These are phyloP conservation scores for Polyergus mexicanus DNA, from an alignment of 1,140 invertebrate genomes.

Conservation along the genomic window DNA sequence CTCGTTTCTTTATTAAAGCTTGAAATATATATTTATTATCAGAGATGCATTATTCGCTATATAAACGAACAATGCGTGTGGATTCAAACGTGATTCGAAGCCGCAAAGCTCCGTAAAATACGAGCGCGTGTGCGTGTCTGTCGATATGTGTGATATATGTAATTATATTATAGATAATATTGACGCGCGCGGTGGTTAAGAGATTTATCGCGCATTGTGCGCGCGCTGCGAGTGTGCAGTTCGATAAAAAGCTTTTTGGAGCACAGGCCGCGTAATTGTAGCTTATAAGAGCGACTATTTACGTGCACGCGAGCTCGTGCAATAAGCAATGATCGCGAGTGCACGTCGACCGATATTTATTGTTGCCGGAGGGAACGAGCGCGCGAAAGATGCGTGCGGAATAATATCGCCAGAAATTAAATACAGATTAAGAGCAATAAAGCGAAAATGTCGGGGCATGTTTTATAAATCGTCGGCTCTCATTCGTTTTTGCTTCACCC, in stretches of 20 bases:
- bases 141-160: constrained; percentile 46
- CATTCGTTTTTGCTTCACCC: constrained; percentile 9
- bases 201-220: constrained; percentile 60
- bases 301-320: constrained; percentile 50
- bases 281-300: constrained; percentile 63
- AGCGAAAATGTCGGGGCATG: constrained; percentile 38
- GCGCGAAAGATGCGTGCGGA: constrained; percentile 51
- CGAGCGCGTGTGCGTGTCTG: background rate
- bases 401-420: constrained; percentile 56
- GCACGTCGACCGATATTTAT: constrained; percentile 62
- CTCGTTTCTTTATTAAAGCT: background rate
- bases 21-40: constrained; percentile 7
- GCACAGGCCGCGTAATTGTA: constrained; percentile 50
- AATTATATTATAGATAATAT: constrained; percentile 65
- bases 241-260: constrained; percentile 59
- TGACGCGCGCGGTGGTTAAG: constrained; percentile 40
- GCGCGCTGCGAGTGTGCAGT: constrained; percentile 6
- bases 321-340: constrained; percentile 62
- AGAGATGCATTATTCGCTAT: background rate
- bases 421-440: constrained; percentile 61
- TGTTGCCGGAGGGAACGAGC: constrained; percentile 49
- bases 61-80: constrained; percentile 25
- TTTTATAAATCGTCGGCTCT: constrained; percentile 43
- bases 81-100: constrained; percentile 40
- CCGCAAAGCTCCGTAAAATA: background rate